Evolutionary conservation across 2,797 vertebrate species (phyloP), one percentile per base, ranked within the genome.

Genomic region (Hoplostethus mediterraneus): DNA sequence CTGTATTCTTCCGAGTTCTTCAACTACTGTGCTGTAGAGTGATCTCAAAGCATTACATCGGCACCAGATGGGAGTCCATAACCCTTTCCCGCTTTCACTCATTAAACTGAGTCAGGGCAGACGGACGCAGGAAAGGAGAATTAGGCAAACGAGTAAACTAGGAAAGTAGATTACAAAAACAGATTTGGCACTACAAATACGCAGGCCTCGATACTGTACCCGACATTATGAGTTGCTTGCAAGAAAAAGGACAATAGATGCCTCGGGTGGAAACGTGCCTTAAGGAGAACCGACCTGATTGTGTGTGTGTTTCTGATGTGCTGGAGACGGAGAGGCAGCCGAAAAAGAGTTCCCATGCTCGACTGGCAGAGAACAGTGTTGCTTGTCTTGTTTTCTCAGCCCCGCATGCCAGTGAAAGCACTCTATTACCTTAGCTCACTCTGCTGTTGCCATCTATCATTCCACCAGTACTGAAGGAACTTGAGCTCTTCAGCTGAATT

Each of bases 341-440:
- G 58, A 59, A 69, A 80, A 60, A 49, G 13, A 82, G 42, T 52
- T 74, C 51, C 31, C 36, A 75, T 53, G 65, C 71, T 78, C 40
- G 72, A 57, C 57, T 82, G 72, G 56, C 75, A 81, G 79, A 75
- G 53, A 78, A 65, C 67, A 75, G 38, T 74, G 67, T 73, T 81
- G 71, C 77, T 54, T 73, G 75, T 83, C 81, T 75, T 71, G 73
- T 80, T 90, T 75, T 68, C 68, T 79, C 71, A 55, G 63, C 31
- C 38, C 53, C 62, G 77, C 73, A 80, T 68, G 62, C 68, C 75
- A 73, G 73, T 48, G 54, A 71, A 78, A 67, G 61, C 77, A 66
- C 66, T 78, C 57, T 60, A 67, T 69, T 75, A 77, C 75, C 63
- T 69, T 54, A 58, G 72, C 51, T 68, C 75, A 58, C 67, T 65